Conservation (phyloP, 2,888 invertebrate genomes). For the Perdita meconis region DNA sequence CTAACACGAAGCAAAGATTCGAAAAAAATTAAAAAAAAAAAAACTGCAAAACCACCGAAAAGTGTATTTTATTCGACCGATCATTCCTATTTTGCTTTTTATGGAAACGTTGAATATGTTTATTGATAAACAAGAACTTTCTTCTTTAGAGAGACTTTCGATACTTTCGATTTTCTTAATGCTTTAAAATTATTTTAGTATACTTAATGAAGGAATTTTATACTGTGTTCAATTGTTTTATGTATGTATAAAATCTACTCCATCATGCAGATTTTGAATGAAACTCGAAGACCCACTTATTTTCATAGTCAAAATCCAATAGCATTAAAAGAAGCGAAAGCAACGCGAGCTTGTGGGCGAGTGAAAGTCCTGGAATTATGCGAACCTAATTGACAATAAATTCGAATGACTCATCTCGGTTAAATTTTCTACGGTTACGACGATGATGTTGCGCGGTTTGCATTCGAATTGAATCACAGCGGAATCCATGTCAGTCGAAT, state of each 20-base stretch:
- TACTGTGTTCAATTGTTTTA: too few relatives aligned
- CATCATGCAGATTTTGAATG: not conserved
- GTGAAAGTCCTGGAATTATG: conserved; percentile 64
- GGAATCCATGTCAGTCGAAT: conserved; percentile 1
- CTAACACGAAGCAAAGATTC: conserved; percentile 30
- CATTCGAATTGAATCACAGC: conserved; percentile 9
- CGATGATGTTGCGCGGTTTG: not conserved
- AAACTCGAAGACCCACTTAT: conserved; percentile 11
- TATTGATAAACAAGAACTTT: not conserved
- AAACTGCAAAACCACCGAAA: conserved; percentile 28
- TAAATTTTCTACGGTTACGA: conserved; percentile 24
- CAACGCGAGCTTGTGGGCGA: conserved; percentile 43
- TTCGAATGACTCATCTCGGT: conserved; percentile 50
- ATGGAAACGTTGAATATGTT: not conserved
- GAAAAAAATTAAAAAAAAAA: conserved; percentile 28
- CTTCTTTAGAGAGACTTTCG: not conserved
- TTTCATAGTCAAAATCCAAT: conserved; percentile 16
- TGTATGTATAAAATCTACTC: too few relatives aligned
- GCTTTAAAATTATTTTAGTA: too few relatives aligned
- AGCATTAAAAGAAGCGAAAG: conserved; percentile 55
- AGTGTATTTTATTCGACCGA: conserved; percentile 7
- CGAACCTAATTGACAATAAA: conserved; percentile 52
- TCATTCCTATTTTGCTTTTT: not conserved
- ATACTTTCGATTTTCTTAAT: not conserved
- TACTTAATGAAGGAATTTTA: too few relatives aligned